Base-by-base conservation (phyloP, 2,888 invertebrate species). In the Tiphia femorata region DNA sequence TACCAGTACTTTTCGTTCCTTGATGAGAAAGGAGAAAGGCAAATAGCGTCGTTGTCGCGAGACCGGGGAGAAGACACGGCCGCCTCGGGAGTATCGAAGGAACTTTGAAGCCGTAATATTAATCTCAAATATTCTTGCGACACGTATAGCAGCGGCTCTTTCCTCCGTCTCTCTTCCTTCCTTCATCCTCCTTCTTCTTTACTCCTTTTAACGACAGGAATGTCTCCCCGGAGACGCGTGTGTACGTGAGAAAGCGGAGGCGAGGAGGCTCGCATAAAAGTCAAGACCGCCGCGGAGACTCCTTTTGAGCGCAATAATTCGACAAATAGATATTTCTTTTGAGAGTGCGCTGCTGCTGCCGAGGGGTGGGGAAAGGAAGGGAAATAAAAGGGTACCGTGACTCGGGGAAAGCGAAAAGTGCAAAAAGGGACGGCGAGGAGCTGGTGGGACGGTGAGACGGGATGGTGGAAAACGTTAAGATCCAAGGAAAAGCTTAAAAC, bases 241-340 rank as follows among this genome's bases (percentile, higher is more conserved):
- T 20, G n/a, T n/a, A n/a, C n/a, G n/a, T 25, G 44, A 27, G 6
- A 40, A 40, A 20, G 12, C 17, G 17, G 37, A 40, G 8, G 6
- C 33, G 27, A 19, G 14, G 17, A 25, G 4, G 49, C 47, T 49
- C 57, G 50, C 41, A 51, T 62, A 58, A 67, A 64, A 65, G 67
- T 62, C 51, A 49, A 48, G 58, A 48, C 41, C 57, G 47, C 50
- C 53, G 38, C 25, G 47, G 33, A 38, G 35, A 42, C 25, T 42
- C 38, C 70, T 56, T 62, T 65, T 52, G 52, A 58, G 47, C 50
- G 53, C 46, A 55, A 69, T 69, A 63, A 69, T 70, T 72, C 66
- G 57, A 66, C 66, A 69, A 69, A 70, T 72, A 69, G 70, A 70
- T 66, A 66, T 66, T 69, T 61, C 72, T 66, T n/a, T 63, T 66